Percentiles rank a stretch among this genome's conserved stretches.
Evolutionary conservation across 2,797 vertebrate genomes (phyloP).

Genomic region (Stomatorhinus walkeri): DNA sequence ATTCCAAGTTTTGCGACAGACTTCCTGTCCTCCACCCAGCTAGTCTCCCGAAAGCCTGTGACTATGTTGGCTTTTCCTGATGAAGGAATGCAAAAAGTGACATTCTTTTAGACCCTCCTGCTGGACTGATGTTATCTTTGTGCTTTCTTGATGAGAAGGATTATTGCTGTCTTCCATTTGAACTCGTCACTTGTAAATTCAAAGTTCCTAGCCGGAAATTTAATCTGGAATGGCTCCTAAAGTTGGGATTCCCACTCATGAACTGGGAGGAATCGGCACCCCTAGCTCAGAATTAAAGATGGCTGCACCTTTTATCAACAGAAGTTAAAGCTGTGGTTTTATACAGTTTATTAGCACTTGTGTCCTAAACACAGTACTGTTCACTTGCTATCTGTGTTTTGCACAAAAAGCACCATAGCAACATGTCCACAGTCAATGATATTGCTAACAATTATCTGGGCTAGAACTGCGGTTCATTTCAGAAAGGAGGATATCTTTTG

Average conservation of each 20-base stretch:
- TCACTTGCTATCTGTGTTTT: neutral
- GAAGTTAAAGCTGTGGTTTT: neutral
- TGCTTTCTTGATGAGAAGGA: neutral
- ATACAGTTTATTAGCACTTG: neutral
- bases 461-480: neutral
- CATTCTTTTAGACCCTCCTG: neutral
- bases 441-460: neutral
- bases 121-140: neutral
- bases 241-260: neutral
- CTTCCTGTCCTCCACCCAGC: constrained; percentile 9
- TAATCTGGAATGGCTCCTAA: neutral
- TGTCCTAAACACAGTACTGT: neutral
- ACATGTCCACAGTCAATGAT: neutral
- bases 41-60: neutral
- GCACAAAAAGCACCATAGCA: too few relatives aligned
- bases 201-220: neutral
- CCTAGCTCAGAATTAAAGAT: neutral
- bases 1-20: constrained; percentile 13
- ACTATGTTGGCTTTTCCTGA: neutral
- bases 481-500: neutral
- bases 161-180: neutral
- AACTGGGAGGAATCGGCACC: neutral
- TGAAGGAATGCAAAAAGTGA: neutral
- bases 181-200: neutral
- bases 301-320: neutral